Evolutionary conservation across 1,140 invertebrate genomes (phyloP).

Genomic region (Drosophila lowei): DNA sequence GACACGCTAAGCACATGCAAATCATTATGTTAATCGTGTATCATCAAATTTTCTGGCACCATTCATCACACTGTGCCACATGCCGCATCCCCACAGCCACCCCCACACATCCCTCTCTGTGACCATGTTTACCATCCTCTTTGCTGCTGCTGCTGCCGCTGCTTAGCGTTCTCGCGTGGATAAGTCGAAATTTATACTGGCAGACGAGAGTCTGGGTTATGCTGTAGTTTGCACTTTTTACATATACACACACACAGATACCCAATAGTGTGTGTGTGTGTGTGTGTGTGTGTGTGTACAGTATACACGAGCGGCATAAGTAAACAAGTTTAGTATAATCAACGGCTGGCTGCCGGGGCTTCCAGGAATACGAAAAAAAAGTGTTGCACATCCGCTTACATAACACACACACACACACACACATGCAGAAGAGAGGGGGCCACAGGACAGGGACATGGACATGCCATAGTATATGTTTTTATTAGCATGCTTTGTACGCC

Average conservation of each 20-base stretch:
- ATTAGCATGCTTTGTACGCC: slow-evolving; percentile 69
- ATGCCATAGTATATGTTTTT: slow-evolving; percentile 72
- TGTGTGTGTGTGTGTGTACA: slow-evolving; percentile 8
- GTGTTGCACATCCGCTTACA: slow-evolving; percentile 78
- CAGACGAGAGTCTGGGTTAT: slow-evolving; percentile 51
- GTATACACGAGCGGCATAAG: slow-evolving; percentile 55
- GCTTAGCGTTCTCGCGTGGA: slow-evolving; percentile 55
- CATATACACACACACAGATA: slow-evolving; percentile 22
- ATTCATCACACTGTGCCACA: slow-evolving; percentile 46
- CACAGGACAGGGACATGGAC: slow-evolving; percentile 16
- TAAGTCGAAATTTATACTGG: slow-evolving; percentile 75
- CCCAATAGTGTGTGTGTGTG: slow-evolving; percentile 1
- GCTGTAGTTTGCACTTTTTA: slow-evolving; percentile 74
- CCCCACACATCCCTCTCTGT: background rate
- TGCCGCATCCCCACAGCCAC: background rate
- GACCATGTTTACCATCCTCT: slow-evolving; percentile 64
- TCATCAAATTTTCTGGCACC: slow-evolving; percentile 46
- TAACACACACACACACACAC: slow-evolving; percentile 42
- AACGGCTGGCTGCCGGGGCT: slow-evolving; percentile 47
- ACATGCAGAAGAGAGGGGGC: background rate
- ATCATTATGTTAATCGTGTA: slow-evolving; percentile 46
- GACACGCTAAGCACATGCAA: slow-evolving; percentile 47
- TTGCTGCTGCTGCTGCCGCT: slow-evolving; percentile 35
- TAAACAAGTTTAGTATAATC: slow-evolving; percentile 81
- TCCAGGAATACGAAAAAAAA: slow-evolving; percentile 33